A percentile compares a stretch with the other conserved stretches of the same genome.
phyloP scores from a whole-genome alignment of 2,888 invertebrate species.

The Diploptera punctata region DNA sequence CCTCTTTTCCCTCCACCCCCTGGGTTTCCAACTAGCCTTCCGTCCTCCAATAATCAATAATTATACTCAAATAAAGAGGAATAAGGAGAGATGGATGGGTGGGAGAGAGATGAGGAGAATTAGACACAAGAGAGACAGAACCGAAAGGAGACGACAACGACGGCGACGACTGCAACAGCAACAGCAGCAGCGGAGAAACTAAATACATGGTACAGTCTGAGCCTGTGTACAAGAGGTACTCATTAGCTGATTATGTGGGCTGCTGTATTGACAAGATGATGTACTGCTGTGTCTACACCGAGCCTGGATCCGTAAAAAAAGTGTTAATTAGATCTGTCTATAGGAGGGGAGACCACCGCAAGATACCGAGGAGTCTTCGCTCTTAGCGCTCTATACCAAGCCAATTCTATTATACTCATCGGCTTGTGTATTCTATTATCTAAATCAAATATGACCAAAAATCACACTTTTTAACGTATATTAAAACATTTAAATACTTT shows the following conservation, averaged over 20 bases:
- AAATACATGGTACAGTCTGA: constrained; percentile 33
- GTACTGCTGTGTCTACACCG: not conserved
- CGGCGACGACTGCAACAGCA: constrained; percentile 24
- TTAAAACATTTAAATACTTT: no score
- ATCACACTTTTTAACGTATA: no score
- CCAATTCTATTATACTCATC: no score
- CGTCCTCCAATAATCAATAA: constrained; percentile 45
- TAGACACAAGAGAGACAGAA: constrained; percentile 34
- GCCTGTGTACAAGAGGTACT: constrained; percentile 12
- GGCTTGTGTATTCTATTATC: no score
- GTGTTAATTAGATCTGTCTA: not conserved
- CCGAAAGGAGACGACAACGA: constrained; percentile 28
- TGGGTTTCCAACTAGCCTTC: constrained; percentile 46
- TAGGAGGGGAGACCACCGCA: no score
- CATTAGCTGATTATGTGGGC: constrained; percentile 25
- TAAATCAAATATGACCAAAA: no score
- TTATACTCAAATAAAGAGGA: constrained; percentile 45
- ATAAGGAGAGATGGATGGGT: constrained; percentile 42
- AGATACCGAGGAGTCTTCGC: no score
- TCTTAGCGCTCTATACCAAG: no score
- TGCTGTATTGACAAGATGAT: not conserved
- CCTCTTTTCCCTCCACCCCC: constrained; percentile 49
- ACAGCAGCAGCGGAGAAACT: constrained; percentile 26
- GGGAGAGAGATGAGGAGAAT: constrained; percentile 29
- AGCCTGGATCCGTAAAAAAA: not conserved